Percentiles rank a stretch among this genome's conserved stretches.
phyloP scores from a whole-genome alignment of 2,797 vertebrate species.

The Myotis vivesi region DNA sequence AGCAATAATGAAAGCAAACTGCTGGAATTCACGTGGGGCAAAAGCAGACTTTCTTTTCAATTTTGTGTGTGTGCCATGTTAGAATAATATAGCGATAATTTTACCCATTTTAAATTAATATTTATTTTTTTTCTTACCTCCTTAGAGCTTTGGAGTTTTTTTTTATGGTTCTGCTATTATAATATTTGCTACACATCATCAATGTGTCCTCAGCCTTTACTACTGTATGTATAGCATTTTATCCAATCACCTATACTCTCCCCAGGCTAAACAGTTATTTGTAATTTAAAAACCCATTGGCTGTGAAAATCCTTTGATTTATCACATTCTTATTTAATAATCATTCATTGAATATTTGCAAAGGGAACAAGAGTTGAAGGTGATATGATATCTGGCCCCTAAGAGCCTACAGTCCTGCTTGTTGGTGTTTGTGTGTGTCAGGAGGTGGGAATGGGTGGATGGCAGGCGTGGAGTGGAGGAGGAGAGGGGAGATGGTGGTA shows the following conservation, averaged over 20 bases:
- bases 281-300: not conserved
- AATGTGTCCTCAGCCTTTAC: not conserved
- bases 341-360: not conserved
- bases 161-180: not conserved
- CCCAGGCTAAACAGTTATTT: not conserved
- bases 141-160: not conserved
- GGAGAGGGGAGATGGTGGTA: not conserved
- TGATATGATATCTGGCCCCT: not conserved
- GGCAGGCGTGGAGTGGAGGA: too few species aligned
- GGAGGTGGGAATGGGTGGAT: too few species aligned
- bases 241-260: not conserved
- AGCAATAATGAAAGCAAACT: not conserved
- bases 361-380: not conserved
- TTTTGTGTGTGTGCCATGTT: not conserved
- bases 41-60: not conserved
- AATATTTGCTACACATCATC: not conserved
- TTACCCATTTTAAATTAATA: not conserved
- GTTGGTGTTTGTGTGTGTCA: not conserved
- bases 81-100: not conserved
- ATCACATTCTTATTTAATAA: not conserved
- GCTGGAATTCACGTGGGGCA: not conserved
- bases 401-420: not conserved
- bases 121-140: not conserved
- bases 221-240: not conserved
- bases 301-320: slow-evolving; percentile 6